Percentiles rank a stretch among this genome's conserved stretches.
phyloP scores from a whole-genome alignment of 2,113 vertebrate species.

The Peromyscus polionotus region DNA sequence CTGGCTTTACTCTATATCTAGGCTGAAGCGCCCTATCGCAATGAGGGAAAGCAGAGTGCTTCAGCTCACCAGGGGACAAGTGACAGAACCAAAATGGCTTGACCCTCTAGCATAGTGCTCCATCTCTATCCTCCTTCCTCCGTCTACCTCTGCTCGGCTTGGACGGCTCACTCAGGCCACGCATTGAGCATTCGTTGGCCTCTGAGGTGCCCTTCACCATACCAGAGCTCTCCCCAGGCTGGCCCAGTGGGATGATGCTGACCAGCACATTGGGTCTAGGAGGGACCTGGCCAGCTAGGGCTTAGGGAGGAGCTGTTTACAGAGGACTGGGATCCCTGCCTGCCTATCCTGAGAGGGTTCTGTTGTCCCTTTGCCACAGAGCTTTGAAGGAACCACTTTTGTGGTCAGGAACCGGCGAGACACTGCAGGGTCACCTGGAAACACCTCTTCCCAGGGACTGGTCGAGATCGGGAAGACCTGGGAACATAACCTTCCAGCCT shows the following conservation, averaged over 20 bases:
- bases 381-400: conserved; percentile 1
- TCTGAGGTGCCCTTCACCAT: neutral
- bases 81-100: neutral
- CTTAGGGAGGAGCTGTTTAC: neutral
- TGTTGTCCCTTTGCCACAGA: conserved; percentile 49
- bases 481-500: neutral
- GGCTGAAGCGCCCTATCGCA: neutral
- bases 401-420: neutral
- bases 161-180: neutral
- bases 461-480: neutral
- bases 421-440: neutral
- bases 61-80: neutral
- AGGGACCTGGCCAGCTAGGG: neutral
- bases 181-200: neutral
- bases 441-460: neutral
- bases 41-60: neutral
- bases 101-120: neutral
- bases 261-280: neutral
- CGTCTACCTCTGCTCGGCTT: neutral
- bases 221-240: neutral
- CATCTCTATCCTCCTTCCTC: fast-evolving
- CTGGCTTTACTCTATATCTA: neutral
- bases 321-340: neutral
- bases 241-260: neutral
- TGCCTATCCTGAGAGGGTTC: conserved; percentile 30